Evolutionary conservation across 1,140 invertebrate species (phyloP), one percentile per base, ranked within the genome.

Genomic region (Drosophila sp.): DNA sequence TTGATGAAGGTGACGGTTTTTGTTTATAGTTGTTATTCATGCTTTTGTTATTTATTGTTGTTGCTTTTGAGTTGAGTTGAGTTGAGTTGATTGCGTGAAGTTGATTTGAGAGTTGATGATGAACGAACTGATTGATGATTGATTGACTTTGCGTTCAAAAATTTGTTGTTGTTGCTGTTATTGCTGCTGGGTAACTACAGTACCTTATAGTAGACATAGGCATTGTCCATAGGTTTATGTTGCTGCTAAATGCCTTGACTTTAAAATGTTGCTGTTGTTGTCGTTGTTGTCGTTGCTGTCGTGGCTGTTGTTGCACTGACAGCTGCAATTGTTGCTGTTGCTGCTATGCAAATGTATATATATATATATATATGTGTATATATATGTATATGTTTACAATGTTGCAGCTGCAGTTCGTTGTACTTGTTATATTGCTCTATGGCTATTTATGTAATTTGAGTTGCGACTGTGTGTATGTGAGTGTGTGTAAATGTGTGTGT

Each of bases 191-290:
- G 16, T 34, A 72, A 32, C 61, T 86, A 87, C 80, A 91, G 63
- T 91, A 91, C 90, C 90, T 91, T 91, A 83, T 91, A 91, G 90
- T 91, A 91, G 75, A 91, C 90, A 82, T 91, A 91, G 82, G 90
- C 90, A 91, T 91, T 91, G 90, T 91, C 90, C 90, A 91, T 91
- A 91, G 76, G 90, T 91, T 91, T 89, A 34, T 72, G 69, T 29
- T 41, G 54, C 54, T 57, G 65, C 74, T 67, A 53, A 50, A 53
- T 67, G 70, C 58, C 69, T 72, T 75, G 71, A 78, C 76, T 80
- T 87, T 89, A 76, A 79, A 78, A 78, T 66, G 76, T 72, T 79
- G 72, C 54, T 41, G 40, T 61, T 43, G 65, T 43, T 66, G 45
- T 46, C 32, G 29, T 50, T 41, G 63, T 53, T 58, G 18, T 34